phyloP scores from a whole-genome alignment of 2,888 invertebrate species.

The Allophyes oxyacanthae region DNA sequence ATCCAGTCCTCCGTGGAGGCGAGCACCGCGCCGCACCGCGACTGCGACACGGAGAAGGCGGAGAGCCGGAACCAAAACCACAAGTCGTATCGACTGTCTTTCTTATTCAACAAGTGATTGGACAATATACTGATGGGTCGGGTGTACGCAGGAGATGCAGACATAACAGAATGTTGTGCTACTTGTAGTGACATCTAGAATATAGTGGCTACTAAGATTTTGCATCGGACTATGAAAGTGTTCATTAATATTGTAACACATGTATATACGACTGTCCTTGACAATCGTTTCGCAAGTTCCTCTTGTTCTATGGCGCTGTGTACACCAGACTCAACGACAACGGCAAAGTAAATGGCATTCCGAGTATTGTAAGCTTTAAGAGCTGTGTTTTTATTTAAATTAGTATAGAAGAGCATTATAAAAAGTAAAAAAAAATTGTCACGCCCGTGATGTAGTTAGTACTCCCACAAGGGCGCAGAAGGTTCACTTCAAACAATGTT shows the following conservation, averaged over 20 bases:
- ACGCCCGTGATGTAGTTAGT: background rate
- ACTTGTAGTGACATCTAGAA: too few relatives aligned
- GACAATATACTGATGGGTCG: background rate
- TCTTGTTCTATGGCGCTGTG: background rate
- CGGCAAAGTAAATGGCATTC: background rate
- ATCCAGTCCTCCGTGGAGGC: constrained; percentile 33
- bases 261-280: too few relatives aligned
- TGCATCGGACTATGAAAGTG: too few relatives aligned
- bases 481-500: background rate
- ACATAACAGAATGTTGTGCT: background rate
- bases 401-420: constrained; percentile 1
- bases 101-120: constrained; percentile 43
- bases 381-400: constrained; percentile 14
- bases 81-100: constrained; percentile 40
- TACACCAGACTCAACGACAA: constrained; percentile 1
- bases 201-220: background rate
- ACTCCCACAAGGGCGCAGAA: background rate
- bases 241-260: too few relatives aligned
- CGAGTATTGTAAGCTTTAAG: constrained; percentile 4
- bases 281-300: background rate
- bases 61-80: constrained; percentile 27
- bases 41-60: constrained; percentile 3
- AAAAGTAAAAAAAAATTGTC: constrained; percentile 4
- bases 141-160: background rate
- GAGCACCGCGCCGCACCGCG: constrained; percentile 3